A percentile compares a stretch with the other conserved stretches of the same genome.
phyloP scores from a whole-genome alignment of 2,113 vertebrate species.

The Passer domesticus region DNA sequence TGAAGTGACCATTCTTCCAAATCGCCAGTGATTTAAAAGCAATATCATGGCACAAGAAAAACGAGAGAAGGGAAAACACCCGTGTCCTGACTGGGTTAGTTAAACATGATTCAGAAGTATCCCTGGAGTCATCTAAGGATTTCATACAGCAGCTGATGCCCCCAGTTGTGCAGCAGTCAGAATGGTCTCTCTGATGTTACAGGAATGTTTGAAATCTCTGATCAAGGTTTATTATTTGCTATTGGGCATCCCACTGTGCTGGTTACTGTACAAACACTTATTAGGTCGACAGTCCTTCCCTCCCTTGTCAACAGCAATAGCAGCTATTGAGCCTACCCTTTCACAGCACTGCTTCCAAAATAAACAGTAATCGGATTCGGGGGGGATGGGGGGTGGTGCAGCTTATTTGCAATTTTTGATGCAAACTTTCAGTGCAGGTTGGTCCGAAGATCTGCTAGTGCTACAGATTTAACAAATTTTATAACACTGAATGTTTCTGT shows the following conservation, averaged over 20 bases:
- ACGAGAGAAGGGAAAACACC: not conserved
- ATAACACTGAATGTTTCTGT: not conserved
- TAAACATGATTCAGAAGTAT: not conserved
- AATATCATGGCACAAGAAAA: not conserved
- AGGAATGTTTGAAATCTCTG: constrained; percentile 3
- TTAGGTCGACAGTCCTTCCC: not conserved
- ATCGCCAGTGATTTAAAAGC: not conserved
- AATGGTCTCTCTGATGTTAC: not conserved
- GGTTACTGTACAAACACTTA: constrained; percentile 8
- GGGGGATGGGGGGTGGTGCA: too few species aligned
- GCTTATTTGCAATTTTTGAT: not conserved
- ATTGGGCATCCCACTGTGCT: not conserved
- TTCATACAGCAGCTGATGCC: not conserved
- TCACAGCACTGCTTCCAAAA: not conserved
- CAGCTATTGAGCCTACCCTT: not conserved
- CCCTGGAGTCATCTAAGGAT: not conserved
- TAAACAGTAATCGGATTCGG: not conserved
- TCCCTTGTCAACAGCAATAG: not conserved
- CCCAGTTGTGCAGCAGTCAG: not conserved
- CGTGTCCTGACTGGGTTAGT: not conserved
- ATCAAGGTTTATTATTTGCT: constrained; percentile 26
- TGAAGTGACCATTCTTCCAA: not conserved
- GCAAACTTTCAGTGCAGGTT: not conserved
- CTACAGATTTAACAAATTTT: not conserved
- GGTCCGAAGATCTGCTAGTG: not conserved